Evolutionary conservation across 2,797 vertebrate species (phyloP).

Genomic region (Lindbergichthys nudifrons): DNA sequence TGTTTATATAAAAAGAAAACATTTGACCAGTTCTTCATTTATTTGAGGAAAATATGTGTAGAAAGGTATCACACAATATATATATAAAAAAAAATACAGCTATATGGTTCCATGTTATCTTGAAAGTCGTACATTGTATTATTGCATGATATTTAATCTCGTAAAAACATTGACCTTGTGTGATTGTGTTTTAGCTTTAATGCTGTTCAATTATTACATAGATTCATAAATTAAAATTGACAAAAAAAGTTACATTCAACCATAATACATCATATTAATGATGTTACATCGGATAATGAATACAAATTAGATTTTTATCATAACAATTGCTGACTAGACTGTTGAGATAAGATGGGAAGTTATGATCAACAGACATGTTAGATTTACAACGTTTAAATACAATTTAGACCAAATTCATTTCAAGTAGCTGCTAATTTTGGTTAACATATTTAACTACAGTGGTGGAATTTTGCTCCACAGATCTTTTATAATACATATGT

Average conservation of each 20-base stretch:
- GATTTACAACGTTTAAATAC: neutral
- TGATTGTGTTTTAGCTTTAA: neutral
- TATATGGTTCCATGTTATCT: neutral
- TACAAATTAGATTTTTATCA: neutral
- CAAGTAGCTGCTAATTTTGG: neutral
- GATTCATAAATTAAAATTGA: neutral
- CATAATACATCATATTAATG: neutral
- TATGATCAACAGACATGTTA: neutral
- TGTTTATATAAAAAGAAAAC: conserved; percentile 10
- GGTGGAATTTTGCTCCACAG: neutral
- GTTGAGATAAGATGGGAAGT: neutral
- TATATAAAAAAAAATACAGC: too few relatives aligned
- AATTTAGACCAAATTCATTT: neutral
- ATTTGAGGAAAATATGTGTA: neutral
- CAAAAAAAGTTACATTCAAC: neutral
- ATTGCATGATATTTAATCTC: neutral
- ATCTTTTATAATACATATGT: neutral
- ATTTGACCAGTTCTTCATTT: neutral
- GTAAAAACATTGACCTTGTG: neutral
- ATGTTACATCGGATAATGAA: neutral
- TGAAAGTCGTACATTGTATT: neutral
- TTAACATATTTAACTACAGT: neutral
- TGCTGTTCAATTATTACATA: neutral
- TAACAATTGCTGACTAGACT: neutral
- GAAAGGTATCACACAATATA: neutral